Conservation (phyloP, 92 coral and sea anemone species). For the Phenganax subtilis region DNA sequence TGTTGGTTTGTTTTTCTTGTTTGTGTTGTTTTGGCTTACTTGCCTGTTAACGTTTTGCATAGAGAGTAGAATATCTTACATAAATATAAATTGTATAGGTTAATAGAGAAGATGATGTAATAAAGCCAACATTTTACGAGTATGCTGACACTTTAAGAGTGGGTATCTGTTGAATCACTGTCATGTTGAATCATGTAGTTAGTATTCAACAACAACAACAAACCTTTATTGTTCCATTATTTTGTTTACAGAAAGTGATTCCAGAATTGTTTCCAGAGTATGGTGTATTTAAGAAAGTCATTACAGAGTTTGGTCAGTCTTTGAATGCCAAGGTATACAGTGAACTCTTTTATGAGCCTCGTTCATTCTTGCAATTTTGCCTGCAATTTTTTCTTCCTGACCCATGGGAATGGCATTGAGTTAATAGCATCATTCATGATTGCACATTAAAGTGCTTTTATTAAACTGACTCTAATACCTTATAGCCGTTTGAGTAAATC, state of each 20-base stretch:
- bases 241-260: conserved; percentile 47
- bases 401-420: neutral
- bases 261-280: conserved; percentile 73
- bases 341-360: neutral
- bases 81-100: conserved; percentile 40
- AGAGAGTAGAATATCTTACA: no score
- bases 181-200: neutral
- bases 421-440: no score
- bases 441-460: no score
- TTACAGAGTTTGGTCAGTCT: conserved; percentile 85
- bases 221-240: neutral
- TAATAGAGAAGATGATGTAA: conserved; percentile 67
- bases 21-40: no score
- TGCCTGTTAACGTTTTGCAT: no score
- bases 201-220: neutral
- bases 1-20: no score
- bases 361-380: neutral
- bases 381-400: neutral
- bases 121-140: conserved; percentile 61
- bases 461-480: no score
- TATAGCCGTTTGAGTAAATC: no score
- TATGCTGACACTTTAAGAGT: conserved; percentile 68
- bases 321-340: conserved; percentile 70
- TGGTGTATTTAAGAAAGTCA: conserved; percentile 72
- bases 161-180: neutral